Percentiles rank a stretch among this genome's conserved stretches.
Evolutionary conservation across 2,888 invertebrate genomes (phyloP).

Genomic region (Limnephilus rhombicus): DNA sequence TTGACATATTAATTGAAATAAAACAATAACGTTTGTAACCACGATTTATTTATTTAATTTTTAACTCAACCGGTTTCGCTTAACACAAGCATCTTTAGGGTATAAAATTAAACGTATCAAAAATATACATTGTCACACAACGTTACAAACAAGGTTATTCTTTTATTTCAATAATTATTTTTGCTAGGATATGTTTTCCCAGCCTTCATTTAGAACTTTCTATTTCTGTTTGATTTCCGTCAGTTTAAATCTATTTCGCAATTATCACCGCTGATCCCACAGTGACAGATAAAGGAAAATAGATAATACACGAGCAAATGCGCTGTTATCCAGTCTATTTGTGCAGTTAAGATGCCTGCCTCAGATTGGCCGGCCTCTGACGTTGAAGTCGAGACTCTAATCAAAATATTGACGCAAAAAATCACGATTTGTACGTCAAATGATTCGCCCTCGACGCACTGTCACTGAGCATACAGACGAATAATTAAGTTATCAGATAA

Average conservation of each 20-base stretch:
- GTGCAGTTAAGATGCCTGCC: neutral
- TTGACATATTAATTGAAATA: too few relatives aligned
- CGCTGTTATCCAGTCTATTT: neutral
- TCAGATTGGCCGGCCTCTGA: neutral
- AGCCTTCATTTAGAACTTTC: neutral
- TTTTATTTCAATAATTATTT: too few relatives aligned
- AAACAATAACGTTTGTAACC: too few relatives aligned
- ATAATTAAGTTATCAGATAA: neutral
- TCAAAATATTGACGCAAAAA: neutral
- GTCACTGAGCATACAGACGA: neutral
- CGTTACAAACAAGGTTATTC: too few relatives aligned
- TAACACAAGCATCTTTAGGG: too few relatives aligned
- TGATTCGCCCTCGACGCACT: neutral
- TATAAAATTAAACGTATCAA: too few relatives aligned
- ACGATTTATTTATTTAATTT: too few relatives aligned
- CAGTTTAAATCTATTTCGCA: neutral
- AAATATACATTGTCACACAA: too few relatives aligned
- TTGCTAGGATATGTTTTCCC: neutral
- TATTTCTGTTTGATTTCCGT: neutral
- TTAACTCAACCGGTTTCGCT: too few relatives aligned
- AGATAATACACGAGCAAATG: neutral
- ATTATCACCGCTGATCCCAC: neutral
- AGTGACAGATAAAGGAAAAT: neutral
- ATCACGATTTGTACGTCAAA: constrained; percentile 1
- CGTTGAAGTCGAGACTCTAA: neutral